Conservation (phyloP, 2,888 invertebrate species). For the Carabus problematicus region DNA sequence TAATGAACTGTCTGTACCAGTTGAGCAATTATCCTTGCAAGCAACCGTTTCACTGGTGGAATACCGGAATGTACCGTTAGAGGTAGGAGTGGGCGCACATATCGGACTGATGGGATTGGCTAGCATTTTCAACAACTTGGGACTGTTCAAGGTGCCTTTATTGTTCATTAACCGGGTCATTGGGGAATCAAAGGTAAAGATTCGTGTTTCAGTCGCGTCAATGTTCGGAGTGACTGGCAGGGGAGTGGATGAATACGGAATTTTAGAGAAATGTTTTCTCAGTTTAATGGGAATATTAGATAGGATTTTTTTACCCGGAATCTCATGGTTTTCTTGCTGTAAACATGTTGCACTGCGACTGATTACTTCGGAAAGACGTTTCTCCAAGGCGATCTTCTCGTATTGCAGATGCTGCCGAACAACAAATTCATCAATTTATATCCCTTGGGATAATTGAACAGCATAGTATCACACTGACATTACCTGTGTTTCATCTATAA, state of each 20-base stretch:
- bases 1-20: too few species aligned
- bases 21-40: too few species aligned
- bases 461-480: not conserved
- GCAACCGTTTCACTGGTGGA: too few species aligned
- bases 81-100: slow-evolving; percentile 4
- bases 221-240: not conserved
- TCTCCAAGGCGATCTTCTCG: slow-evolving; percentile 18
- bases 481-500: slow-evolving; percentile 22
- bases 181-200: slow-evolving; percentile 13
- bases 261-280: not conserved
- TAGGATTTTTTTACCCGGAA: slow-evolving; percentile 20
- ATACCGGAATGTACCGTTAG: not conserved
- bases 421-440: slow-evolving; percentile 5
- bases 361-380: slow-evolving; percentile 20
- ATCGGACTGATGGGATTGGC: slow-evolving; percentile 24
- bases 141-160: slow-evolving; percentile 18
- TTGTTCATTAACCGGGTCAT: not conserved
- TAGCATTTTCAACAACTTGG: slow-evolving; percentile 10
- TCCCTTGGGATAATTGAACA: too few species aligned
- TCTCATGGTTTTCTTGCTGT: not conserved
- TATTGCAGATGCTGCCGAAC: slow-evolving; percentile 21
- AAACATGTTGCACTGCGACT: slow-evolving; percentile 6
- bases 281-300: not conserved
- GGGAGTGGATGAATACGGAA: slow-evolving; percentile 12
- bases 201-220: not conserved